A percentile compares a stretch with the other conserved stretches of the same genome.
These are phyloP conservation scores for Hystrix cristata DNA, from an alignment of 2,113 vertebrate species.

Conservation along the genomic window DNA sequence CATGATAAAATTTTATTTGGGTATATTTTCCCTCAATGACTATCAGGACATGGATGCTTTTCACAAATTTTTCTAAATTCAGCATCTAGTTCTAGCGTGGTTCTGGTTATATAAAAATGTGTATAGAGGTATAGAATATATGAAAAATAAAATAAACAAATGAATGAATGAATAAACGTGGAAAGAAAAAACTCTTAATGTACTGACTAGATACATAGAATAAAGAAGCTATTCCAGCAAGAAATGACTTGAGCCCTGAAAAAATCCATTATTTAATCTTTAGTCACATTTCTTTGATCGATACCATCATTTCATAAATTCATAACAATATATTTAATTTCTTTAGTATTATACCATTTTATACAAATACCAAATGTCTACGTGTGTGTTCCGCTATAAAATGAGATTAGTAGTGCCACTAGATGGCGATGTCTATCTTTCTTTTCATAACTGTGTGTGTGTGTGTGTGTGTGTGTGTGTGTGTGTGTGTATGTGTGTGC, in stretches of 20 bases:
- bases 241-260: neutral
- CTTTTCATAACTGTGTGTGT: neutral
- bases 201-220: neutral
- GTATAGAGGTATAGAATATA: neutral
- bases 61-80: neutral
- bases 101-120: neutral
- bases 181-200: neutral
- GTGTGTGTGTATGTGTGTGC: neutral
- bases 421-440: slow-evolving; percentile 40
- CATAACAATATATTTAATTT: neutral
- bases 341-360: neutral
- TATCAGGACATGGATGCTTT: neutral
- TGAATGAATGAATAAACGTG: neutral
- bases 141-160: neutral
- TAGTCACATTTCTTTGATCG: neutral
- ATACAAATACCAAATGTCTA: neutral
- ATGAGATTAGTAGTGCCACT: neutral
- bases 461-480: fast-evolving
- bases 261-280: neutral
- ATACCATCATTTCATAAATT: neutral
- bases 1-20: neutral
- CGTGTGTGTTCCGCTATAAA: neutral
- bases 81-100: neutral
- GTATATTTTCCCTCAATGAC: neutral
- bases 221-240: neutral